Base-by-base conservation (phyloP, 1,140 invertebrate genomes). In the Drosophila grimshawi region DNA sequence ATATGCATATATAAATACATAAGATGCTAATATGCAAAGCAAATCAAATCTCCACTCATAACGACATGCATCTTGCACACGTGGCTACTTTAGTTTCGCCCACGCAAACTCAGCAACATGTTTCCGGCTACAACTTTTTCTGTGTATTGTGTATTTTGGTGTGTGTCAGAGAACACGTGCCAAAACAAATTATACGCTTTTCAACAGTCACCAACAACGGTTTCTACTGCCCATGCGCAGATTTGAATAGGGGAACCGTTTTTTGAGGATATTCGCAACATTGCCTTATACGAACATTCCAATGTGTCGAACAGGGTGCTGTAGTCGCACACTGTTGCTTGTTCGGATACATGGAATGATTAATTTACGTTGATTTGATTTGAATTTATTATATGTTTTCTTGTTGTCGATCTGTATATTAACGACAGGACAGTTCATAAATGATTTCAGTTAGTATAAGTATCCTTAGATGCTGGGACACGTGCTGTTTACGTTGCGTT, bases 21-120 rank as follows among this genome's bases (percentile, higher is more conserved):
- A 4, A 37, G 29, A 45, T 61, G 48, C 27, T 64, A 49, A 66
- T 46, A 52, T 66, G 51, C 65, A 51, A 46, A 59, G 60, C 46
- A 69, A 52, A 45, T 29, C 35, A 43, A 41, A 68, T 29, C 51
- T 49, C 5, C 48, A 46, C 3, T 41, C 39, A 56, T 2, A 33
- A 27, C 10, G 11, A 6, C 33, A 52, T 11, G 11, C 43, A 53
- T 4, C 41, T 19, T 7, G 45, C 57, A 74, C 71, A 62, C 71
- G 57, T 74, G 65, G 41, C 11, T 35, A 51, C 43, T 55, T 68
- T 8, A 63, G 46, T 32, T 30, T 53, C 61, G 61, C 73, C 68
- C 68, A 80, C 73, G 68, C 77, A 80, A 85, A 45, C 68, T 74
- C 81, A 81, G 81, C 81, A 85, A 78, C 81, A 85, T 85, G 81